Evolutionary conservation across 1,140 invertebrate species (phyloP).

Genomic region (Pogonomyrmex barbatus): DNA sequence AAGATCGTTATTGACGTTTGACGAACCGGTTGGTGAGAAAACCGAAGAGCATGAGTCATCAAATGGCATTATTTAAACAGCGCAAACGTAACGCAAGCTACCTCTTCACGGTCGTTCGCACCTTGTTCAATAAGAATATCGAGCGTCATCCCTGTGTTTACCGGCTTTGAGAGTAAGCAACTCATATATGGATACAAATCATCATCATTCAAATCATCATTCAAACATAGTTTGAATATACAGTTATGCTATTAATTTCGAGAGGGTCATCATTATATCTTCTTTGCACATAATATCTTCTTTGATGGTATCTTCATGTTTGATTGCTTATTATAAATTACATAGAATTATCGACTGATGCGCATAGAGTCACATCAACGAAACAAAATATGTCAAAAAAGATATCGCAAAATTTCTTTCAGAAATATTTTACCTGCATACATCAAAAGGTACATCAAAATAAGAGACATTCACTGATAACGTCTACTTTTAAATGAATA

Average conservation of each 20-base stretch:
- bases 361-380: background rate
- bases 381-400: background rate
- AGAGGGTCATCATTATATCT: constrained; percentile 9
- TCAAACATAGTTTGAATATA: background rate
- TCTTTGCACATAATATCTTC: background rate
- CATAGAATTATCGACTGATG: constrained; percentile 24
- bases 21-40: constrained; percentile 33
- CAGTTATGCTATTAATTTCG: constrained; percentile 27
- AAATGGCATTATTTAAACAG: constrained; percentile 54
- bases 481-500: background rate
- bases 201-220: too few relatives aligned
- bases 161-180: background rate
- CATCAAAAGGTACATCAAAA: background rate
- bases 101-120: constrained; percentile 60
- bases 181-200: constrained; percentile 27
- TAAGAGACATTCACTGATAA: background rate
- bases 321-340: background rate
- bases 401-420: background rate
- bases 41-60: constrained; percentile 61
- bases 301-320: background rate
- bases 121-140: constrained; percentile 49
- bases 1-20: constrained; percentile 41
- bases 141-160: constrained; percentile 28
- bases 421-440: background rate
- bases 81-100: constrained; percentile 45